Evolutionary conservation across 64 coral and sea anemone species (phyloP), one percentile per base, ranked within the genome.

Genomic region (Stylophora pistillata): DNA sequence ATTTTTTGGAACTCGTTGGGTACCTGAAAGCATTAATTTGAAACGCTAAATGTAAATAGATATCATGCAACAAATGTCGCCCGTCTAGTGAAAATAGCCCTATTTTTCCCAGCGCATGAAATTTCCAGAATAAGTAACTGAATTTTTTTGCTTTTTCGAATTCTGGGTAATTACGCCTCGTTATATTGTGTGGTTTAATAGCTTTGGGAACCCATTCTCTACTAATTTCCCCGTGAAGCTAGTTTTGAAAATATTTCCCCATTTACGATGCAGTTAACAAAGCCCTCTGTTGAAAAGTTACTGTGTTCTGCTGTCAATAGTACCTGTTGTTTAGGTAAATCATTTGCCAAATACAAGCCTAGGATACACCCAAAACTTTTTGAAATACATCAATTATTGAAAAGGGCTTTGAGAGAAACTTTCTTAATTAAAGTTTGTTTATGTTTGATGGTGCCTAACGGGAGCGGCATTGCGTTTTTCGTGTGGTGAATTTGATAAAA

Each of bases 291-390:
- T 20, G 23, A 55, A 56, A 56, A 21, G 56, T 15, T 56, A 13
- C 52, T 30, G 23, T 77, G 15, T 56, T 13, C 10, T 56, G 55
- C 17, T 52, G 37, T 76, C 73, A 76, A 76, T 33, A 76, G 15
- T 60, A 79, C 73, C 73, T 76, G 73, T 76, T 76, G 34, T 76
- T 18, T 76, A 52, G 23, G 21, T 23, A n/a, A 53, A 27, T 31
- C 25, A 57, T 78, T 56, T 78, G 13, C 53, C 52, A 56, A 25
- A 25, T 47, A 5, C 13, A 5, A 23, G 16, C 56, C n/a, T 59
- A 20, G 37, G 53, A 79, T 56, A 56, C 77, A 20, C 53, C 76
- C 13, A 13, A 78, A 56, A 78, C 53, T 57, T 53, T 12, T 59
- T 55, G 25, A 79, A 31, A 60, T 16, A 26, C 56, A 30, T 79